Base-by-base conservation (phyloP, 2,888 invertebrate genomes). In the Chirona hameri region DNA sequence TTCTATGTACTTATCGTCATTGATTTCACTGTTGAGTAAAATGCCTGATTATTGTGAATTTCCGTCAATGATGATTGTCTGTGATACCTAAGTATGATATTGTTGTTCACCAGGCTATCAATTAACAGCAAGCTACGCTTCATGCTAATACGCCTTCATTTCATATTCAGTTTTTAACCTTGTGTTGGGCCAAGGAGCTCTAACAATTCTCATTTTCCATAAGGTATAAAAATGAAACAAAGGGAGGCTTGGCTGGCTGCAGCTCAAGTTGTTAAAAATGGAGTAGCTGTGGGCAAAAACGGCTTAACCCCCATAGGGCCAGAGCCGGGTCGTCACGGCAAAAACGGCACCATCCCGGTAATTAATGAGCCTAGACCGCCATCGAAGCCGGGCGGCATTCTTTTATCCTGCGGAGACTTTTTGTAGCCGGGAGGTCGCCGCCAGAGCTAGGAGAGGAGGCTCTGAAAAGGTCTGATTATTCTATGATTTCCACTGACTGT, bases 351-450 rank as follows among this genome's bases (percentile, higher is more conserved):
- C 5, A 39, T 39, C 76, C 39, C 76, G 9, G 76, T 76, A 76
- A 76, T 76, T 76, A 76, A 76, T 76, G 76, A 76, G 29, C 76
- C 15, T 10, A 39, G 39, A 76, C 39, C 76, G 76, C 76, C 76
- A 39, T 39, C 39, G 76, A 39, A 27, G 76, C 15, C 21, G 7
- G 76, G 18, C 76, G 76, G 76, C 39, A 39, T 39, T 76, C 76
- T 76, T 76, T 76, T 29, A 76, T 76, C 39, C 39, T 1, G 39
- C 76, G 0, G 9, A 2, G 5, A 4, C 39, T 76, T 76, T 76
- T 76, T 7, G 31, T 5, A 1, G 0, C 15, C 15, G 31, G 4
- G 14, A 4, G 27, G 31, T 3, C 31, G 5, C 10, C 18, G 24
- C 10, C 31, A 9, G 31, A 27, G 5, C 27, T 7, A 18, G 10